phyloP scores from a whole-genome alignment of 2,797 vertebrate genomes.

The Enoplosus armatus region DNA sequence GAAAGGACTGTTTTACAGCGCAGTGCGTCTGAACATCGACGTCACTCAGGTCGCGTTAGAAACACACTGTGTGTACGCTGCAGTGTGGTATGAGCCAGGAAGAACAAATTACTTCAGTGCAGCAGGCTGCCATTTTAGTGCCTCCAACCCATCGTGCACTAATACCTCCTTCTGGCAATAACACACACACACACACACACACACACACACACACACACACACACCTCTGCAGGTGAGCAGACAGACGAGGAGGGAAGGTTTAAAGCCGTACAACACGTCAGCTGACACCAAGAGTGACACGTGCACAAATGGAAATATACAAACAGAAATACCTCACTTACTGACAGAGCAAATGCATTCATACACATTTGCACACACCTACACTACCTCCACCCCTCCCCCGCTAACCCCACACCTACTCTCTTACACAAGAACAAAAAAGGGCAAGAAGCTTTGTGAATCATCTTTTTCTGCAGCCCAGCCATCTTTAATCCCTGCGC shows the following conservation, averaged over 20 bases:
- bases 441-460: slow-evolving; percentile 52
- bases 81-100: not conserved
- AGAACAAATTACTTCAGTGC: slow-evolving; percentile 19
- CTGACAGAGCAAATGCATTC: not conserved
- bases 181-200: not conserved
- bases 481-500: slow-evolving; percentile 71
- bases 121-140: slow-evolving; percentile 26
- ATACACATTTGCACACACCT: slow-evolving; percentile 23
- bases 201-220: not conserved
- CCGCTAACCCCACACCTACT: slow-evolving; percentile 22
- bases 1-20: slow-evolving; percentile 11
- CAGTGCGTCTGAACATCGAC: slow-evolving; percentile 11
- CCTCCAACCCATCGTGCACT: slow-evolving; percentile 30
- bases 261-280: slow-evolving; percentile 19
- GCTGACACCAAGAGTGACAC: slow-evolving; percentile 11
- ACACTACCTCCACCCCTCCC: slow-evolving; percentile 11
- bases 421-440: slow-evolving; percentile 43
- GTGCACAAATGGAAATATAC: slow-evolving; percentile 16
- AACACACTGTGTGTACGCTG: not conserved
- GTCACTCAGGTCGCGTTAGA: slow-evolving; percentile 2
- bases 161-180: slow-evolving; percentile 35
- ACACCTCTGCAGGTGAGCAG: slow-evolving; percentile 11
- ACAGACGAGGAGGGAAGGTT: slow-evolving; percentile 21
- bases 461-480: slow-evolving; percentile 59
- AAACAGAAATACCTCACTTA: slow-evolving; percentile 11